Evolutionary conservation across 2,797 vertebrate genomes (phyloP).

Genomic region (Graptemys geographica): DNA sequence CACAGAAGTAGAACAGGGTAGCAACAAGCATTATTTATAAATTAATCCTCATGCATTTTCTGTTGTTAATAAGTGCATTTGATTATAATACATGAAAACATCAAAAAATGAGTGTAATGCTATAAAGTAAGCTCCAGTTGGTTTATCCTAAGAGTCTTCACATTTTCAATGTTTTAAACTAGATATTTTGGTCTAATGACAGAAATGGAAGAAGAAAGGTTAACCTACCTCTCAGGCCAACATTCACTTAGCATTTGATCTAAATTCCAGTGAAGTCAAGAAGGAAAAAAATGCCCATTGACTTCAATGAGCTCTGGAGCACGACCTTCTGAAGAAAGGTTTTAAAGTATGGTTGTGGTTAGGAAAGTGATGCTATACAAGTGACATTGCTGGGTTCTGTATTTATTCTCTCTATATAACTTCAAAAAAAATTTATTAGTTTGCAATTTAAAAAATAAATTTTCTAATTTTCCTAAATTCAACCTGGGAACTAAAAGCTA

Average conservation of each 20-base stretch:
- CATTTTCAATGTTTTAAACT: slow-evolving; percentile 15
- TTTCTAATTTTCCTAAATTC: not conserved
- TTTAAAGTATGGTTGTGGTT: not conserved
- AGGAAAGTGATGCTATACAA: not conserved
- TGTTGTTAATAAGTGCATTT: slow-evolving; percentile 18
- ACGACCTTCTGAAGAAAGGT: not conserved
- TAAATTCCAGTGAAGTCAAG: not conserved
- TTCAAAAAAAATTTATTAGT: not conserved
- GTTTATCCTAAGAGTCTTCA: not conserved
- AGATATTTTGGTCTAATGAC: not conserved
- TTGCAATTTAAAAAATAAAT: not conserved
- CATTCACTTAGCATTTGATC: not conserved
- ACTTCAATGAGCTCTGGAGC: not conserved
- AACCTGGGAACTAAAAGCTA: not conserved
- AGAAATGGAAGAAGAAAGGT: slow-evolving; percentile 47
- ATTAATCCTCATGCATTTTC: not conserved
- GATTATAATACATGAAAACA: not conserved
- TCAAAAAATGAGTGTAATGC: slow-evolving; percentile 9
- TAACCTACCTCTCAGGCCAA: not conserved
- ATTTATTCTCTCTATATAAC: slow-evolving; percentile 14
- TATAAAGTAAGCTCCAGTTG: fast-evolving
- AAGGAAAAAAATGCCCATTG: not conserved
- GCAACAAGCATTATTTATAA: slow-evolving; percentile 20
- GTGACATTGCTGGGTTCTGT: not conserved
- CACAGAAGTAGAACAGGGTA: not conserved